These are phyloP conservation scores for Choloepus hoffmanni DNA, from an alignment of 2,113 vertebrate genomes.

Conservation along the genomic window DNA sequence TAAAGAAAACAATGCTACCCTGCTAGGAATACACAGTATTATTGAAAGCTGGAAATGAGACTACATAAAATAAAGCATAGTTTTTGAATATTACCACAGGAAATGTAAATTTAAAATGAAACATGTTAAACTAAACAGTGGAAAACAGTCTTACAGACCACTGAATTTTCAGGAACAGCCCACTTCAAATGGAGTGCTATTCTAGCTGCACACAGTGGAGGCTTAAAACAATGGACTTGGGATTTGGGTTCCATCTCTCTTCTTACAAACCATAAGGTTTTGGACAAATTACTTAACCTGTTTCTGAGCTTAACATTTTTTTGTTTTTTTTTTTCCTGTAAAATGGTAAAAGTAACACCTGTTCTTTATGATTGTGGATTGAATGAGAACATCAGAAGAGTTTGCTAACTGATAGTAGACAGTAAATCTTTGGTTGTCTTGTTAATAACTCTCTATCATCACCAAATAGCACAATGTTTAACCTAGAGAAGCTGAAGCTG, in stretches of 20 bases:
- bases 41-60: constrained; percentile 39
- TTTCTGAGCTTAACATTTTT: not conserved
- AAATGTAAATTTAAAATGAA: constrained; percentile 49
- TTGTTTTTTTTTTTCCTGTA: not conserved
- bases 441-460: constrained; percentile 9
- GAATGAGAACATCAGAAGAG: not conserved
- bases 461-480: not conserved
- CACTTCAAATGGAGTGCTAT: not conserved
- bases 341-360: not conserved
- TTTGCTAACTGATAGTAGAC: not conserved
- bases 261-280: not conserved
- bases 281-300: not conserved
- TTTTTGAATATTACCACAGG: constrained; percentile 2
- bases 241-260: not conserved
- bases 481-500: not conserved
- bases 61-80: not conserved
- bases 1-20: not conserved
- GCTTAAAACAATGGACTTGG: not conserved
- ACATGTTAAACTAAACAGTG: not conserved
- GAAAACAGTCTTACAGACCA: not conserved
- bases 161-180: not conserved
- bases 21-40: not conserved
- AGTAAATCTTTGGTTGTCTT: not conserved
- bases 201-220: not conserved
- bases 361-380: not conserved